Conservation (phyloP, 2,888 invertebrate species). For the Melipona bicolor region DNA sequence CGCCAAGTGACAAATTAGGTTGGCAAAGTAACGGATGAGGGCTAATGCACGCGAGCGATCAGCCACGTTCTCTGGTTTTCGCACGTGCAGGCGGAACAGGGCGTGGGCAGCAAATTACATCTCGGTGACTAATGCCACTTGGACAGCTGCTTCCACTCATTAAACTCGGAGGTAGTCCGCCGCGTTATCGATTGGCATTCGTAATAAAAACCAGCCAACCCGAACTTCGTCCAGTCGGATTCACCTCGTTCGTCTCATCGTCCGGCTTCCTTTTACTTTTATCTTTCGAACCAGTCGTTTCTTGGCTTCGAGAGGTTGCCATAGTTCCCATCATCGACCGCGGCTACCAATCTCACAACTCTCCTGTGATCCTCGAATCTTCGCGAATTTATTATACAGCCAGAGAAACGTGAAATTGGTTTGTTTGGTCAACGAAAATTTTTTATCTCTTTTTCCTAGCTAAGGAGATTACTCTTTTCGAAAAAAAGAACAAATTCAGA, state of each 20-base stretch:
- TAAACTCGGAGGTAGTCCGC: conserved; percentile 30
- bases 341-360: not conserved
- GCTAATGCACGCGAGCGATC: not conserved
- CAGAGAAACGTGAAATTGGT: too few relatives aligned
- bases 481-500: too few relatives aligned
- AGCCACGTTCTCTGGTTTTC: not conserved
- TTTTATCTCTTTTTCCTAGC: too few relatives aligned
- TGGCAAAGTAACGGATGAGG: too few relatives aligned
- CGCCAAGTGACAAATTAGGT: too few relatives aligned
- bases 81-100: not conserved
- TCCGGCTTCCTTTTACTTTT: not conserved
- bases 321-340: not conserved
- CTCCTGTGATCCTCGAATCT: not conserved
- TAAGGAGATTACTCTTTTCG: too few relatives aligned
- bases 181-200: conserved; percentile 43
- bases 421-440: too few relatives aligned
- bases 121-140: conserved; percentile 48
- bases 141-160: conserved; percentile 52
- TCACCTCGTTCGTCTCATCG: not conserved
- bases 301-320: not conserved
- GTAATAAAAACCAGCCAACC: conserved; percentile 32
- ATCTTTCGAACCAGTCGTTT: not conserved
- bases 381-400: too few relatives aligned
- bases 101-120: conserved; percentile 42
- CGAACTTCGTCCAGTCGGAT: not conserved